Conservation (phyloP, 2,888 invertebrate genomes). For the Polydrusus cervinus region DNA sequence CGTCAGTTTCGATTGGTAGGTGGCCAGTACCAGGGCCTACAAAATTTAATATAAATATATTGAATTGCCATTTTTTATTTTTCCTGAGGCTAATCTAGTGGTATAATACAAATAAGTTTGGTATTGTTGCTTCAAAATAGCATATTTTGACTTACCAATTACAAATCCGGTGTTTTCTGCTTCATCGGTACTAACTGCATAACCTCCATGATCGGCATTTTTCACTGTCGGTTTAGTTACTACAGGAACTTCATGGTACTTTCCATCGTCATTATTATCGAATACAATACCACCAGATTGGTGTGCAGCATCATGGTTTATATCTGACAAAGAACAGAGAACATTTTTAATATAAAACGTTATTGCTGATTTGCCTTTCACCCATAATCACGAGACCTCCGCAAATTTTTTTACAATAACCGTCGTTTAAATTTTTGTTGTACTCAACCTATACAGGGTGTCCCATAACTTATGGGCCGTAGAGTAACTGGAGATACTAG, state of each 20-base stretch:
- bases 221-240: conserved; percentile 32
- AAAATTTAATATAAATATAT: background rate
- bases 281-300: conserved; percentile 41
- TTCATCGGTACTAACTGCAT: conserved; percentile 42
- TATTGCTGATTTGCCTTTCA: too few relatives aligned
- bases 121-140: too few relatives aligned
- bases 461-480: too few relatives aligned
- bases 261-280: conserved; percentile 39
- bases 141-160: conserved; percentile 29
- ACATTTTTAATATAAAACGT: too few relatives aligned
- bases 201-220: conserved; percentile 43
- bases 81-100: too few relatives aligned
- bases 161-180: conserved; percentile 44
- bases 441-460: too few relatives aligned
- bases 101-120: too few relatives aligned
- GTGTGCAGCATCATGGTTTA: conserved; percentile 35
- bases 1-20: conserved; percentile 41
- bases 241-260: conserved; percentile 13
- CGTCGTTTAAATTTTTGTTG: too few relatives aligned
- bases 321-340: conserved; percentile 21
- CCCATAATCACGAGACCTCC: too few relatives aligned
- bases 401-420: too few relatives aligned
- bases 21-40: conserved; percentile 51
- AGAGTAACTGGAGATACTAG: too few relatives aligned
- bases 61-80: background rate